A percentile compares a stretch with the other conserved stretches of the same genome.
Conservation (phyloP, 2,888 invertebrate genomes). For the Octonoba sinensis region DNA sequence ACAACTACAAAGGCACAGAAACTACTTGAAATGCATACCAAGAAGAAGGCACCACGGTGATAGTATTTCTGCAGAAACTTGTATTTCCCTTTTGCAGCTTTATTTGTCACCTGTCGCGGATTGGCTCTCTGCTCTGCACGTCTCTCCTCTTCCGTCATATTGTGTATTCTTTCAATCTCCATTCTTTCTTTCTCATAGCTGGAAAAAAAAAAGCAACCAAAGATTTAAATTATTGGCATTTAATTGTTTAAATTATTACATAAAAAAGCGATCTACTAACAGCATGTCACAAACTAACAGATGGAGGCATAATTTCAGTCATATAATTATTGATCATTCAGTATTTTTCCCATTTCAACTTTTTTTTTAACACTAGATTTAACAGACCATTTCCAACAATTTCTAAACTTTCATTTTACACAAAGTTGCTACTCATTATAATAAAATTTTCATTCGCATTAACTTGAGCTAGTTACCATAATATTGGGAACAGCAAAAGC, state of each 20-base stretch:
- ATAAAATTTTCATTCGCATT: too few relatives aligned
- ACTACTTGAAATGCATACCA: constrained; percentile 74
- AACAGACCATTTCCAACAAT: too few relatives aligned
- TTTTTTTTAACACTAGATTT: too few relatives aligned
- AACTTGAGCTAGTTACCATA: too few relatives aligned
- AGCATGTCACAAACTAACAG: too few relatives aligned
- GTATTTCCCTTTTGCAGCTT: constrained; percentile 96
- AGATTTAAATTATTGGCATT: too few relatives aligned
- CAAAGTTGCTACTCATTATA: too few relatives aligned
- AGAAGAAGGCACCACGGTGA: constrained; percentile 98
- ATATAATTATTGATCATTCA: too few relatives aligned
- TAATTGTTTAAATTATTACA: not conserved
- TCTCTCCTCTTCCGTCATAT: constrained; percentile 96
- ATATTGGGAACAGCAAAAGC: too few relatives aligned
- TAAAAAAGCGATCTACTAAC: not conserved
- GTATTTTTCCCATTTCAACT: too few relatives aligned
- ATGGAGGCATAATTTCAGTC: too few relatives aligned
- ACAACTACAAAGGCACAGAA: not conserved
- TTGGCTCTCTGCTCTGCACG: constrained; percentile 88
- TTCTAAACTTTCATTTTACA: too few relatives aligned
- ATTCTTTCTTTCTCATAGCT: constrained; percentile 88
- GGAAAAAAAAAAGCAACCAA: constrained; percentile 46
- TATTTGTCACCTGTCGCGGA: constrained; percentile 93
- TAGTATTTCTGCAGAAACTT: constrained; percentile 99
- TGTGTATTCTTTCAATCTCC: constrained; percentile 90